Evolutionary conservation across 2,797 vertebrate species (phyloP).

Genomic region (Eurystomus glaucurus): DNA sequence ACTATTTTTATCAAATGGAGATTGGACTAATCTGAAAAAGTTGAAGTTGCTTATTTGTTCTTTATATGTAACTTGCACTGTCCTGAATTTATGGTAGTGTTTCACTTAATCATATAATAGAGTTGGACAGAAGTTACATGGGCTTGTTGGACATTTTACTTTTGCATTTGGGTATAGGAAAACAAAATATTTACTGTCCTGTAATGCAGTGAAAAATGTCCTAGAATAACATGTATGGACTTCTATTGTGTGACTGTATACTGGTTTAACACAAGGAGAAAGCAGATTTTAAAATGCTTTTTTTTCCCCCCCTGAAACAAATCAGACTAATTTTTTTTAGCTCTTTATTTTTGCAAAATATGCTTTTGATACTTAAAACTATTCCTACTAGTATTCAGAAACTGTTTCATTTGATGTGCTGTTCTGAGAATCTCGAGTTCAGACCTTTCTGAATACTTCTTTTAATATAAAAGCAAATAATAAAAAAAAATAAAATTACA

Average conservation of each 20-base stretch:
- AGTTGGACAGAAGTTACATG: not conserved
- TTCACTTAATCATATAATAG: not conserved
- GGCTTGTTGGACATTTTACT: not conserved
- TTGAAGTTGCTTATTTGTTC: not conserved
- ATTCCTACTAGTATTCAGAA: not conserved
- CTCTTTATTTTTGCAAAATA: not conserved
- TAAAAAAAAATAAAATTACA: not conserved
- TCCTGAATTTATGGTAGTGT: not conserved
- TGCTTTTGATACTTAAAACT: not conserved
- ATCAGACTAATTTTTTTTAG: not conserved
- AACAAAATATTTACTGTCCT: not conserved
- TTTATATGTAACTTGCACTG: not conserved
- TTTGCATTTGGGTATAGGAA: not conserved
- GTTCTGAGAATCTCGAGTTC: not conserved
- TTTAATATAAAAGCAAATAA: not conserved
- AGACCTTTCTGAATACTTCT: not conserved
- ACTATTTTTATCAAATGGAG: not conserved
- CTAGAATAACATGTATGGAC: not conserved
- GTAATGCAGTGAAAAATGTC: not conserved
- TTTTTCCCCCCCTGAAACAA: no score
- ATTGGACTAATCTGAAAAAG: not conserved
- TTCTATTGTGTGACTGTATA: not conserved
- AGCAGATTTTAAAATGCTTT: not conserved
- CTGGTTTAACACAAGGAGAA: not conserved
- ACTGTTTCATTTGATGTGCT: not conserved